A percentile compares a stretch with the other conserved stretches of the same genome.
phyloP scores from a whole-genome alignment of 2,113 vertebrate species.

The Rhynchomys soricoides region DNA sequence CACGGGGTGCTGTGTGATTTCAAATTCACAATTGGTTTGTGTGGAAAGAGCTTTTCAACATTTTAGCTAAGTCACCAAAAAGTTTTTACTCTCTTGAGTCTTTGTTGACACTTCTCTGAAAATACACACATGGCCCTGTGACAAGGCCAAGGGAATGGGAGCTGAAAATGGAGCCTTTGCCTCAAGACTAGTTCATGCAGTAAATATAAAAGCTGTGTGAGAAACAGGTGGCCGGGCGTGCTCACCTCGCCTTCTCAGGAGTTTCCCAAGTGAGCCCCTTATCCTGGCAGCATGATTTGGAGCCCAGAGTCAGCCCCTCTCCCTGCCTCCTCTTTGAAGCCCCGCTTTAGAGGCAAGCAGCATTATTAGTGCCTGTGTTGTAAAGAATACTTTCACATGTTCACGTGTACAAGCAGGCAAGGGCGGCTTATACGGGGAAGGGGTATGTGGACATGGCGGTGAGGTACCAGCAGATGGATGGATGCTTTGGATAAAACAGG shows the following conservation, averaged over 20 bases:
- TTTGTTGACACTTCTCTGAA: slow-evolving; percentile 2
- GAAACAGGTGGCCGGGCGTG: background rate
- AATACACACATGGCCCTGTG: background rate
- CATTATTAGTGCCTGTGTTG: background rate
- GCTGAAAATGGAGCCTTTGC: background rate
- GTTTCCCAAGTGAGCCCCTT: slow-evolving; percentile 21
- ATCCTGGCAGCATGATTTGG: slow-evolving; percentile 15
- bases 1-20: background rate
- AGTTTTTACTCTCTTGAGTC: background rate
- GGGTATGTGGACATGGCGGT: background rate
- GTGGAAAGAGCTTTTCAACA: slow-evolving; percentile 30
- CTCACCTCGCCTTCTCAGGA: slow-evolving; percentile 10
- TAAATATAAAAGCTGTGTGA: background rate
- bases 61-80: slow-evolving; percentile 39
- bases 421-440: background rate
- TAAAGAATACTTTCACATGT: slow-evolving; percentile 47
- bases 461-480: background rate
- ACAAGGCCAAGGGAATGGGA: background rate
- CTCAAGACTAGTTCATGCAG: background rate
- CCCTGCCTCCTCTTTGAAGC: background rate
- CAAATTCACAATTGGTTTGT: slow-evolving; percentile 36
- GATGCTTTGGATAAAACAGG: background rate
- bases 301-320: background rate
- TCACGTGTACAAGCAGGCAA: slow-evolving; percentile 1
- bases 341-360: background rate